Percentiles rank a stretch among this genome's conserved stretches.
These are phyloP conservation scores for Entelurus aequoreus DNA, from an alignment of 2,113 vertebrate species.

Conservation along the genomic window DNA sequence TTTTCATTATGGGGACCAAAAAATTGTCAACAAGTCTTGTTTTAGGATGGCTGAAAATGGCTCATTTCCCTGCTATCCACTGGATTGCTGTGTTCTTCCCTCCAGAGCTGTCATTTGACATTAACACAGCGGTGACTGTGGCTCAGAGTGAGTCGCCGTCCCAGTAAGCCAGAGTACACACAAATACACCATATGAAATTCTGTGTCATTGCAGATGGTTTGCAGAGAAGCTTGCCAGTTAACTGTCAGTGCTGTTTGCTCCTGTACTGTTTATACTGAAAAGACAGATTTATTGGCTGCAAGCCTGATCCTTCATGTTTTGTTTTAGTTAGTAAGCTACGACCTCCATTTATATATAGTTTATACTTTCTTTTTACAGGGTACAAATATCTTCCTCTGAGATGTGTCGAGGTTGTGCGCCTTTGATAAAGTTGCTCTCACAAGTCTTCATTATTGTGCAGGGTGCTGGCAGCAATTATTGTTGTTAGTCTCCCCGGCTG, in stretches of 20 bases:
- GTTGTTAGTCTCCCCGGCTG: conserved; percentile 47
- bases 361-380: conserved; percentile 13
- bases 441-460: conserved; percentile 48
- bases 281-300: conserved; percentile 28
- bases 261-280: conserved; percentile 22
- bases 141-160: conserved; percentile 40
- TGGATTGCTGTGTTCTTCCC: conserved; percentile 60
- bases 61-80: conserved; percentile 39
- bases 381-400: conserved; percentile 36
- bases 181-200: conserved; percentile 42
- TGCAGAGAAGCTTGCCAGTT: conserved; percentile 47
- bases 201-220: conserved; percentile 60
- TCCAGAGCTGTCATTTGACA: conserved; percentile 68
- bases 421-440: conserved; percentile 61
- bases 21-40: conserved; percentile 19
- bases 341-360: conserved; percentile 40
- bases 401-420: conserved; percentile 52
- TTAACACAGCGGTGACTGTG: conserved; percentile 60
- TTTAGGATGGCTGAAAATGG: conserved; percentile 52
- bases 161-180: conserved; percentile 40
- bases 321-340: conserved; percentile 39
- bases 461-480: conserved; percentile 51
- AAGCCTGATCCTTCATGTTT: conserved; percentile 32
- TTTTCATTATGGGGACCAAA: conserved; percentile 43
- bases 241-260: conserved; percentile 40